phyloP scores from a whole-genome alignment of 2,113 vertebrate species.

The rat (Rattus norvegicus) region DNA sequence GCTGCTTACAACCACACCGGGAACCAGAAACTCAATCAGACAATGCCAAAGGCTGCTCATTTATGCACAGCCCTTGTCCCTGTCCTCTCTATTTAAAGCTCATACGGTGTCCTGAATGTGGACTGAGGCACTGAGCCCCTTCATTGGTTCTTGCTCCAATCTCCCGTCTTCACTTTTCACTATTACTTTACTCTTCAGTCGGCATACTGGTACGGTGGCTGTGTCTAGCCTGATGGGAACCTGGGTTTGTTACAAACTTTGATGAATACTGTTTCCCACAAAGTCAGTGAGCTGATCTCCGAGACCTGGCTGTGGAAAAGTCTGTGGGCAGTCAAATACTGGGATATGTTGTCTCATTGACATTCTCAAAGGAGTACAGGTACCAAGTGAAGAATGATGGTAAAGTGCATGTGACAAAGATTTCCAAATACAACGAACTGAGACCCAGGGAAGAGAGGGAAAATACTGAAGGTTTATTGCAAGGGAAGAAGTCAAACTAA shows the following conservation, averaged over 20 bases:
- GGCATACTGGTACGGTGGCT: background rate
- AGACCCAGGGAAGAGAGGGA: background rate
- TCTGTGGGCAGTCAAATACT: background rate
- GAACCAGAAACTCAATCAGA: background rate
- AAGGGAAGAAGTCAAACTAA: conserved; percentile 37
- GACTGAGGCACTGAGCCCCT: background rate
- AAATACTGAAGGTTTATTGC: conserved; percentile 14
- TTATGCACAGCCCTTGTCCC: background rate
- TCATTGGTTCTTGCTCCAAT: background rate
- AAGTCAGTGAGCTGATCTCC: background rate
- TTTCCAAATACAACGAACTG: background rate
- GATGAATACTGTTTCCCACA: background rate
- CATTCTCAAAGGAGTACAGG: conserved; percentile 8
- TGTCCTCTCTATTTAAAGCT: background rate
- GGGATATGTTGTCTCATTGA: background rate
- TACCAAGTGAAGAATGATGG: background rate
- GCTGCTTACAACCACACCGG: background rate
- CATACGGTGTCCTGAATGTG: background rate
- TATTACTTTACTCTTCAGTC: background rate
- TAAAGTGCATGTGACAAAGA: background rate
- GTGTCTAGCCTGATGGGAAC: background rate
- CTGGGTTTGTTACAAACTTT: background rate
- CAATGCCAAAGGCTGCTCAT: background rate
- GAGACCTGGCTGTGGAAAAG: background rate
- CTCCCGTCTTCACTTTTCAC: background rate